Conservation (phyloP, 1,140 invertebrate genomes). For the Ostrea edulis region DNA sequence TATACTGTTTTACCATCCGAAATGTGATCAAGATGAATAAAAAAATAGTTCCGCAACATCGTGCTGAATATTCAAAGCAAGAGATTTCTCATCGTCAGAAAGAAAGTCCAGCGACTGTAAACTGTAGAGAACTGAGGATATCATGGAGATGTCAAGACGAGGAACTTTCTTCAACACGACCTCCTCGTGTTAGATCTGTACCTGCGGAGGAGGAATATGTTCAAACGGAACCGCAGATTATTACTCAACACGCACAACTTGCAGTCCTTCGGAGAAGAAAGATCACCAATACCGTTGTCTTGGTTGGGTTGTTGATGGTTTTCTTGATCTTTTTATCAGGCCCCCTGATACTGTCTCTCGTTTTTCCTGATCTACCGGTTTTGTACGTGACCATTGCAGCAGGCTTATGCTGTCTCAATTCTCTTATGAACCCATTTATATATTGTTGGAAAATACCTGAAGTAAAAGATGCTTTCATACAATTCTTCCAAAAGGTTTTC, state of each 20-base stretch:
- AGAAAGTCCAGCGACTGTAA: neutral
- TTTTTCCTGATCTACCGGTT: neutral
- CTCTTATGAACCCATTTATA: neutral
- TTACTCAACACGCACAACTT: neutral
- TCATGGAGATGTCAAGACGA: neutral
- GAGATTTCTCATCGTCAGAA: neutral
- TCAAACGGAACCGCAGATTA: neutral
- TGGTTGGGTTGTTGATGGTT: neutral
- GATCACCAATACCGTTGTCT: neutral
- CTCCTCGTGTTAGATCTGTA: too few species aligned
- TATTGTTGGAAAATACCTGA: slow-evolving; percentile 4
- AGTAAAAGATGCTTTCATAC: neutral
- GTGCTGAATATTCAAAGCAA: neutral
- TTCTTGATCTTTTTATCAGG: neutral
- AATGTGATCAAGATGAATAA: neutral
- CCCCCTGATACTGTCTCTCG: neutral
- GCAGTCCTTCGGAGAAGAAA: neutral
- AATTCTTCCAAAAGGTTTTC: neutral
- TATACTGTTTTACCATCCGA: neutral
- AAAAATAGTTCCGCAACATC: neutral
- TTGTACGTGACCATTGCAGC: neutral
- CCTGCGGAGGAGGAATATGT: neutral
- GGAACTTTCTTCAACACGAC: neutral
- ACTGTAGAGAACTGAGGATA: neutral
- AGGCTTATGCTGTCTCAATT: neutral